Conservation (phyloP, 2,888 invertebrate species). For the Drosophila rellima region DNA sequence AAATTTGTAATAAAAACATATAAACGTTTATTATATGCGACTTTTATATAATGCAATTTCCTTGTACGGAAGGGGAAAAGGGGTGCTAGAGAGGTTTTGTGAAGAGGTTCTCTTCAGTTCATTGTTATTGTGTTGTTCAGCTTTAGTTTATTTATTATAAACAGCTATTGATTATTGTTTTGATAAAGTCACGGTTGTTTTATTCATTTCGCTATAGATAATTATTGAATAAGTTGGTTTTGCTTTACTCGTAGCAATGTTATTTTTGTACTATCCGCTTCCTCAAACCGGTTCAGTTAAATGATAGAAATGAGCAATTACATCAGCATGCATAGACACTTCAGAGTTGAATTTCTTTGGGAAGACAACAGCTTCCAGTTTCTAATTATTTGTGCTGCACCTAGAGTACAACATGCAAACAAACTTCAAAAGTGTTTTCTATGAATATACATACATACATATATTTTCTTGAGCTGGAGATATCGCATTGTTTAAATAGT, state of each 20-base stretch:
- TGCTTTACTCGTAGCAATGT: constrained; percentile 2
- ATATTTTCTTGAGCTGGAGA: constrained; percentile 23
- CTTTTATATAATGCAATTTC: too few species aligned
- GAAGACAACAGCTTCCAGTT: constrained; percentile 38
- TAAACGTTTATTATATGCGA: too few species aligned
- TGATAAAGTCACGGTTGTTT: background rate
- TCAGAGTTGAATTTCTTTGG: constrained; percentile 23
- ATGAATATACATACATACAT: constrained; percentile 27
- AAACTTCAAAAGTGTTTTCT: constrained; percentile 20
- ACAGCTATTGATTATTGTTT: constrained; percentile 1
- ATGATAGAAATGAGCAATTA: constrained; percentile 21
- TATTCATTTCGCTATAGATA: constrained; percentile 7
- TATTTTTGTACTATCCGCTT: constrained; percentile 7
- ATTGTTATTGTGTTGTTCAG: constrained; percentile 2
- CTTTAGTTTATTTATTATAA: background rate
- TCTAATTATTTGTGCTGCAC: constrained; percentile 37
- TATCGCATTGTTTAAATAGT: constrained; percentile 24
- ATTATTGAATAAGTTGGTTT: constrained; percentile 8
- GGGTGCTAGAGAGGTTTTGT: background rate
- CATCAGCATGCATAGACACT: constrained; percentile 14
- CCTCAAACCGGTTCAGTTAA: constrained; percentile 30
- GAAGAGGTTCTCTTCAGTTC: background rate
- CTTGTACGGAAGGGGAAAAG: background rate
- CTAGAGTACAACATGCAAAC: constrained; percentile 25
- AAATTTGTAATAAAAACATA: too few species aligned